Evolutionary conservation across 2,888 invertebrate genomes (phyloP).

Genomic region (Meghimatium bilineatum): DNA sequence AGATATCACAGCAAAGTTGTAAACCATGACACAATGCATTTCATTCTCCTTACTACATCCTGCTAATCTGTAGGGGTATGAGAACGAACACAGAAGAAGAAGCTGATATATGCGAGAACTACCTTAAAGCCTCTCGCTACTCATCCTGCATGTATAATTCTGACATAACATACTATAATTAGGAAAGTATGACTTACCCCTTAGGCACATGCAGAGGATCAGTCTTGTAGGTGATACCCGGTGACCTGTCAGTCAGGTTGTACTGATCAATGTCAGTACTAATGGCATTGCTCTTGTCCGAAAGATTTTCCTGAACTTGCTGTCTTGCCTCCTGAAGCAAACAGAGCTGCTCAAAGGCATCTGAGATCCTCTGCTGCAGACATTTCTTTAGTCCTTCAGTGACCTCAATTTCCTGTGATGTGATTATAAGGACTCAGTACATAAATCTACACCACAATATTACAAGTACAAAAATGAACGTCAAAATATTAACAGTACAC

Average conservation of each 20-base stretch:
- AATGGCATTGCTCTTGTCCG: conserved; percentile 87
- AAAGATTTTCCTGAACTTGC: conserved; percentile 76
- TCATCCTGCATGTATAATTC: no score
- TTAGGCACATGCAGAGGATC: conserved; percentile 86
- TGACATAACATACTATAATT: no score
- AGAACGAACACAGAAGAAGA: no score
- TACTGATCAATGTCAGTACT: conserved; percentile 84
- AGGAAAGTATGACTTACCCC: conserved; percentile 72
- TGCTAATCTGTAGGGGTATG: no score
- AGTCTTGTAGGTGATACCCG: conserved; percentile 90
- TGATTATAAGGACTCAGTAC: background rate
- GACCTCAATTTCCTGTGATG: conserved; percentile 74
- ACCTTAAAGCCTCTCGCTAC: no score
- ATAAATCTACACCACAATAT: no score
- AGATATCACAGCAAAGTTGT: no score
- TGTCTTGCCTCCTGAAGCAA: conserved; percentile 77
- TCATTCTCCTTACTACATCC: no score
- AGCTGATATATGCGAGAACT: no score
- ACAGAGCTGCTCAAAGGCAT: conserved; percentile 77
- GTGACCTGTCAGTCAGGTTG: conserved; percentile 85
- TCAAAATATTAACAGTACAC: no score
- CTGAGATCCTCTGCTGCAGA: conserved; percentile 75
- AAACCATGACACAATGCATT: no score
- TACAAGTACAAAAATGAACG: no score
- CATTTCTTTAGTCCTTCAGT: conserved; percentile 76